Evolutionary conservation across 1,140 invertebrate species (phyloP).

Genomic region (Penaeus vannamei): DNA sequence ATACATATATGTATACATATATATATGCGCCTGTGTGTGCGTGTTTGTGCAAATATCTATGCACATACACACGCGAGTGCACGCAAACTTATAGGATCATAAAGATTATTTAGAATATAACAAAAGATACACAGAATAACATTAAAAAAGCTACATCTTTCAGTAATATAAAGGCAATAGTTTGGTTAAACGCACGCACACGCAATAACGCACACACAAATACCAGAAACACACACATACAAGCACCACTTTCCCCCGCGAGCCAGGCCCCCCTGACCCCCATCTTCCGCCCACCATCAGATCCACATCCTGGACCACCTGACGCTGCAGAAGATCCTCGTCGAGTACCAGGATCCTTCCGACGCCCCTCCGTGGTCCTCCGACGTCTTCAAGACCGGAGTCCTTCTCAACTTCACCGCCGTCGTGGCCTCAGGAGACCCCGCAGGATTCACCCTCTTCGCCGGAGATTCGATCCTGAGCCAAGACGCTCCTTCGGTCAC

Average conservation of each 20-base stretch:
- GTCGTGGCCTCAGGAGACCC: background rate
- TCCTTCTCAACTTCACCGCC: conserved; percentile 27
- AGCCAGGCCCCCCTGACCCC: background rate
- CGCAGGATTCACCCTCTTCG: background rate
- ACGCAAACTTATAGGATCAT: background rate
- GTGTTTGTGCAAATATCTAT: background rate
- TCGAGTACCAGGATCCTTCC: background rate
- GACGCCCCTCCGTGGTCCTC: background rate
- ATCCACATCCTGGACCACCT: conserved; percentile 36
- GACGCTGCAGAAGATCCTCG: conserved; percentile 5
- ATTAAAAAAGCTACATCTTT: background rate
- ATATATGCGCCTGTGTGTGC: background rate
- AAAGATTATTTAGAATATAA: background rate
- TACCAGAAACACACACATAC: background rate
- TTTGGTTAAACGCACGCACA: no score
- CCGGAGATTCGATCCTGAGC: background rate
- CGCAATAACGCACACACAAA: no score
- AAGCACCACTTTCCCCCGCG: background rate
- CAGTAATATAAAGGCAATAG: no score
- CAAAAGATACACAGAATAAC: background rate
- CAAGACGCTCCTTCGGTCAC: background rate
- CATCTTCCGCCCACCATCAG: background rate
- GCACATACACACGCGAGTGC: background rate
- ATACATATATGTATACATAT: no score
- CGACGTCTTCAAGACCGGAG: conserved; percentile 23